Base-by-base conservation (phyloP, 2,888 invertebrate species). In the Metallyticus violacea region DNA sequence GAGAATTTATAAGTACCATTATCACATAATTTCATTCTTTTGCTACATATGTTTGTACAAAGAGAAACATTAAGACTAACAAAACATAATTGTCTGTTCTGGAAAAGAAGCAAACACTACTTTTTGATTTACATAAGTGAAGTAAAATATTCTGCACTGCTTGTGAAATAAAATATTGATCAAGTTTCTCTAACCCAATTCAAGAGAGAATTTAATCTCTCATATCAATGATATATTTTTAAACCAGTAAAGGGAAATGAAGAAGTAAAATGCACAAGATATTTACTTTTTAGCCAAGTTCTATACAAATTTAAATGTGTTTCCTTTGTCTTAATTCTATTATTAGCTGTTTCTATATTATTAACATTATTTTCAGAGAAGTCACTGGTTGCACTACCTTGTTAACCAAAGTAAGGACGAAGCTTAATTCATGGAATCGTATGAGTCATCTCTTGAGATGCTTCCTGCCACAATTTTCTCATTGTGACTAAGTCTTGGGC, bases 361-460 rank as follows among this genome's bases (percentile, higher is more conserved):
- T n/a, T n/a, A n/a, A n/a, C n/a, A n/a, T n/a, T n/a, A n/a, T n/a
- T n/a, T n/a, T n/a, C n/a, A n/a, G n/a, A n/a, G n/a, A n/a, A n/a
- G n/a, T n/a, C n/a, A n/a, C n/a, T n/a, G n/a, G n/a, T n/a, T n/a
- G n/a, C n/a, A n/a, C n/a, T n/a, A n/a, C n/a, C n/a, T n/a, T n/a
- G n/a, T n/a, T n/a, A 6, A 30, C 6, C n/a, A 15, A 1, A 15
- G 40, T 62, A 7, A 40, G 26, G 85, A 26, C 3, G 85, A 83
- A 29, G 76, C 26, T 40, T 79, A 22, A 79, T 79, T 26, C 30
- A 25, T 6, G 2, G 83, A 40, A 15, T 81, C 27, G 5, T 6
- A 2, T 7, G 86, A 40, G n/a, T 81, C 40, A 9, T 79, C 76
- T 86, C 84, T 84, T 6, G 86, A 84, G 77, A 84, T 79, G 6